Evolutionary conservation across 2,113 vertebrate genomes (phyloP), one percentile per base, ranked within the genome.

Genomic region (Heteronetta atricapilla): DNA sequence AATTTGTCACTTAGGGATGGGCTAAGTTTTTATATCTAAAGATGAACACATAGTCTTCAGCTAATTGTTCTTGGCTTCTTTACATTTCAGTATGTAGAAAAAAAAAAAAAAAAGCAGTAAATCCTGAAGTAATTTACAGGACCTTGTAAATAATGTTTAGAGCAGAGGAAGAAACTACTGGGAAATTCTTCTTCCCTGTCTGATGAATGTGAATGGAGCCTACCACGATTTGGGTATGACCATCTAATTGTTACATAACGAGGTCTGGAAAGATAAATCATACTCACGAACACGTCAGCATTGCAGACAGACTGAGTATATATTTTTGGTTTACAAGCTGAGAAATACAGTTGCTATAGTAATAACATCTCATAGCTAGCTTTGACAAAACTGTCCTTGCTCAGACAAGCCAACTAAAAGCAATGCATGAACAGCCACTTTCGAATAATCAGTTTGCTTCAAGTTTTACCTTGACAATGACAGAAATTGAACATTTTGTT

Each of bases 341-440:
- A 63, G 48, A 82, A 77, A 94, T 20, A n/a, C 73, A 6, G 20
- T n/a, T 80, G 40, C 55, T 36, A 22, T 0, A 66, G n/a, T 74
- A 88, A 91, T 48, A 46, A 76, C 3, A 56, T 12, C 18, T 4
- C 52, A 12, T 13, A 85, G 70, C 4, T 48, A 86, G 31, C 21
- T 38, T 76, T 62, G 26, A 26, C 75, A 59, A 87, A 16, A 46
- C 13, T 60, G 73, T 72, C 33, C 22, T 84, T 23, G 33, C 3
- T 0, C 46, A 62, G 46, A 52, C 10, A 63, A 85, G 22, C 0
- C 28, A 59, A 70, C 22, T 77, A 28, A 46, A 86, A 66, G 13
- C 68, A 86, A 63, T 4, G 17, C 40, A 62, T 4, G 8, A 56
- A 66, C 8, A n/a, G 10, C 68, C 0, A 0, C 7, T 34, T 81